phyloP scores from a whole-genome alignment of 1,140 invertebrate species.

The Drosophila repletoides region DNA sequence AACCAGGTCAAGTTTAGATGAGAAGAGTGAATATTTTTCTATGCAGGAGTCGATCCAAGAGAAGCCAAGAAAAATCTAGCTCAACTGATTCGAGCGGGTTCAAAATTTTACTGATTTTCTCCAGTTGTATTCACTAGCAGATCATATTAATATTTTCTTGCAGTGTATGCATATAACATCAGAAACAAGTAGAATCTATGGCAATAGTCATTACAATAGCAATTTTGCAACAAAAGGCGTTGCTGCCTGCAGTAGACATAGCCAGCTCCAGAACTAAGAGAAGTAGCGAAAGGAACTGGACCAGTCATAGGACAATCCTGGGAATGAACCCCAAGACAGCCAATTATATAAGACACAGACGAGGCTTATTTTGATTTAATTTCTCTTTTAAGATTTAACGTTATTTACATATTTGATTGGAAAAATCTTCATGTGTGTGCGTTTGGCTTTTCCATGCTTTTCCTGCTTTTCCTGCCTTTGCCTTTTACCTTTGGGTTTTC shows the following conservation, averaged over 20 bases:
- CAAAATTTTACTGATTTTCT: too few relatives aligned
- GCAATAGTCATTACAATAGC: conserved; percentile 11
- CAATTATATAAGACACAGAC: conserved; percentile 52
- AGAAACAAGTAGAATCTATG: neutral
- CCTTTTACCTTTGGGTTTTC: conserved; percentile 29
- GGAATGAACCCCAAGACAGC: neutral
- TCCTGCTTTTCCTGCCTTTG: too few relatives aligned
- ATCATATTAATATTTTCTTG: too few relatives aligned
- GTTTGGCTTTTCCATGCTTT: neutral
- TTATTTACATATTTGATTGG: conserved; percentile 78
- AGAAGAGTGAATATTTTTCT: too few relatives aligned
- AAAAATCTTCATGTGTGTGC: conserved; percentile 44
- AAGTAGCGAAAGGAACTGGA: conserved; percentile 12
- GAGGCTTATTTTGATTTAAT: conserved; percentile 78
- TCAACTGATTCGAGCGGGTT: too few relatives aligned
- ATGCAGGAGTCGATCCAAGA: too few relatives aligned
- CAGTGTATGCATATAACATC: neutral
- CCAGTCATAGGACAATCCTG: neutral
- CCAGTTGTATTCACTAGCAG: too few relatives aligned
- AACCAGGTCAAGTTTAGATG: too few relatives aligned
- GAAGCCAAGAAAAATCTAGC: conserved; percentile 1
- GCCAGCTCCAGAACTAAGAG: conserved; percentile 4
- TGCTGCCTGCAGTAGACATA: conserved; percentile 38
- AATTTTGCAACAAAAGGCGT: conserved; percentile 62
- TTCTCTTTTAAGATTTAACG: conserved; percentile 59